Evolutionary conservation across 2,113 vertebrate species (phyloP).

Genomic region (Sander lucioperca): DNA sequence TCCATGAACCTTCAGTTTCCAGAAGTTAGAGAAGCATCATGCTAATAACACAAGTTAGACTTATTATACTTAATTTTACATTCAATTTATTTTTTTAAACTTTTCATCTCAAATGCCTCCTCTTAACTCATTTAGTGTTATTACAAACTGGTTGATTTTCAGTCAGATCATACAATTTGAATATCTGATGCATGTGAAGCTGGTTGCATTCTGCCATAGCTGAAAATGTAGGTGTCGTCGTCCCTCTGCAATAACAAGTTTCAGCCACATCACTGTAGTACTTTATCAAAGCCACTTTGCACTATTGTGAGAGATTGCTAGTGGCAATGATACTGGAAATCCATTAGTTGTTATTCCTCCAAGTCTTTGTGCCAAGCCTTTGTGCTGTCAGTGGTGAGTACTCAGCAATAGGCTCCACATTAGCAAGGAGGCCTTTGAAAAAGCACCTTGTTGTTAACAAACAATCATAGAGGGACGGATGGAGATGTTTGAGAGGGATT

Average conservation of each 20-base stretch:
- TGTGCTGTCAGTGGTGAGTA: slow-evolving; percentile 25
- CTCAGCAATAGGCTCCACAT: slow-evolving; percentile 25
- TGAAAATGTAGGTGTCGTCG: slow-evolving; percentile 5
- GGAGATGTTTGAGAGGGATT: slow-evolving; percentile 45
- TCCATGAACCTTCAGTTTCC: background rate
- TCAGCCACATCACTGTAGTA: slow-evolving; percentile 1
- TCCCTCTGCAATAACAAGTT: slow-evolving; percentile 1
- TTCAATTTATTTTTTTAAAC: background rate
- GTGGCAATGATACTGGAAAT: slow-evolving; percentile 33
- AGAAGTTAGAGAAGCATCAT: background rate
- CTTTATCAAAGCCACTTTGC: slow-evolving; percentile 37
- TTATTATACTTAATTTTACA: background rate
- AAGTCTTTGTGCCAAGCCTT: slow-evolving; percentile 17
- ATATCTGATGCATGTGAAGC: background rate
- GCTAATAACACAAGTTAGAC: background rate
- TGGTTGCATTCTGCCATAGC: background rate
- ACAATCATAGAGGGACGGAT: slow-evolving; percentile 22
- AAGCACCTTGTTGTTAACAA: slow-evolving; percentile 34
- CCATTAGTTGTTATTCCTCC: slow-evolving; percentile 42
- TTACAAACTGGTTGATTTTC: background rate
- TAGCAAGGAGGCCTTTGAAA: slow-evolving; percentile 39
- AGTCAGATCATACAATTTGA: background rate
- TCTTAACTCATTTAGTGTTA: background rate
- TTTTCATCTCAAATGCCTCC: background rate
- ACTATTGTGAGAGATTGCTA: slow-evolving; percentile 27